Evolutionary conservation across 2,113 vertebrate genomes (phyloP).

Genomic region (Hemiscyllium ocellatum): DNA sequence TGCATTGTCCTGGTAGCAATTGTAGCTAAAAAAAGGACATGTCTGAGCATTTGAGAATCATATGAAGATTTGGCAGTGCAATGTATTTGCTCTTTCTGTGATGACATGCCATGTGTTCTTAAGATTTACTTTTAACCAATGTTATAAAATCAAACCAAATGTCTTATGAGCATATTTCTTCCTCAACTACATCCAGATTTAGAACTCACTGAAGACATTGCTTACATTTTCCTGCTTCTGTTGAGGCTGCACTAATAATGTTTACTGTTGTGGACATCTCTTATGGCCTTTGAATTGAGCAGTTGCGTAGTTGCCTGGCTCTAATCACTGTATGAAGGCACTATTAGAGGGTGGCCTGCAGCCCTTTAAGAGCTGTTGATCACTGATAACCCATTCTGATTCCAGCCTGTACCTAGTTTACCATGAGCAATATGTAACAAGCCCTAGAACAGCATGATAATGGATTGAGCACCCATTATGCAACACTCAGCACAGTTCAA

Average conservation of each 20-base stretch:
- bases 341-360: neutral
- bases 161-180: neutral
- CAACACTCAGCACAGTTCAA: neutral
- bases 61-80: neutral
- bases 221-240: neutral
- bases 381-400: neutral
- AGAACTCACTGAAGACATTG: neutral
- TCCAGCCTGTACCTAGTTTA: neutral
- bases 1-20: neutral
- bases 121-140: neutral
- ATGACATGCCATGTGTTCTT: neutral
- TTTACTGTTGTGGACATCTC: neutral
- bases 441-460: neutral
- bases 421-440: neutral
- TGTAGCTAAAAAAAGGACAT: neutral
- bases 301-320: neutral
- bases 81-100: neutral
- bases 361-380: neutral
- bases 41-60: neutral
- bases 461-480: too few relatives aligned
- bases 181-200: neutral
- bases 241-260: neutral
- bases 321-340: neutral
- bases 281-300: neutral
- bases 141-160: neutral